Percentiles rank a stretch among this genome's conserved stretches.
phyloP scores from a whole-genome alignment of 2,113 vertebrate species.

The Siniperca chuatsi region DNA sequence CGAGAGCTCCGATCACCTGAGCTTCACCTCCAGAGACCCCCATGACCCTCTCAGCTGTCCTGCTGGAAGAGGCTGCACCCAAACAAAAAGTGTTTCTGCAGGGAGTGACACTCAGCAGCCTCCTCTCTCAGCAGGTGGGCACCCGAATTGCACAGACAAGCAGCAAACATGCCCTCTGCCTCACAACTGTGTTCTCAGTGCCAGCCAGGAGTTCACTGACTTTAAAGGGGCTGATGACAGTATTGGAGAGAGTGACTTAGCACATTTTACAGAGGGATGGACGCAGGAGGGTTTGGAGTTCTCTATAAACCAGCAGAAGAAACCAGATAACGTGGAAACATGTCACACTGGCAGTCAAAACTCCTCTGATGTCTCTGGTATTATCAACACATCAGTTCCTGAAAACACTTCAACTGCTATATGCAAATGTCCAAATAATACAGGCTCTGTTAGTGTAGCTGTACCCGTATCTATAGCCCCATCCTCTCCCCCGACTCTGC shows the following conservation, averaged over 20 bases:
- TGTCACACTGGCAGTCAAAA: constrained; percentile 32
- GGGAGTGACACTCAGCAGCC: constrained; percentile 62
- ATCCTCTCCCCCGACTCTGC: constrained; percentile 21
- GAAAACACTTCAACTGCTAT: constrained; percentile 30
- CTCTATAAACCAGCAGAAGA: constrained; percentile 22
- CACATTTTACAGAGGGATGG: constrained; percentile 74
- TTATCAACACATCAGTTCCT: constrained; percentile 25
- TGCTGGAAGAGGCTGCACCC: constrained; percentile 58
- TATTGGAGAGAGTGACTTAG: constrained; percentile 82
- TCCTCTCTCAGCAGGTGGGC: constrained; percentile 19
- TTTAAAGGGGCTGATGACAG: constrained; percentile 93
- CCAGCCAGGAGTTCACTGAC: constrained; percentile 91
- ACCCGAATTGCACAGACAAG: constrained; percentile 60
- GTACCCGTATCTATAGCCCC: constrained; percentile 12
- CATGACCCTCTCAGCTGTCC: constrained; percentile 75
- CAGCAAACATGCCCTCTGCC: constrained; percentile 47
- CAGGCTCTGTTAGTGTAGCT: constrained; percentile 25
- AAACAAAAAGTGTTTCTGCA: constrained; percentile 86
- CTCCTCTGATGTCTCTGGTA: constrained; percentile 23
- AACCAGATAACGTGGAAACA: constrained; percentile 31
- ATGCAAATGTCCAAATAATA: constrained; percentile 55
- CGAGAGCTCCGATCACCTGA: constrained; percentile 94
- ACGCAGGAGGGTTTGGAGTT: constrained; percentile 38
- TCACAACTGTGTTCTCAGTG: constrained; percentile 64
- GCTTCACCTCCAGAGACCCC: constrained; percentile 80